These are phyloP conservation scores for Nephotettix cincticeps DNA, from an alignment of 1,140 invertebrate genomes.

Conservation along the genomic window DNA sequence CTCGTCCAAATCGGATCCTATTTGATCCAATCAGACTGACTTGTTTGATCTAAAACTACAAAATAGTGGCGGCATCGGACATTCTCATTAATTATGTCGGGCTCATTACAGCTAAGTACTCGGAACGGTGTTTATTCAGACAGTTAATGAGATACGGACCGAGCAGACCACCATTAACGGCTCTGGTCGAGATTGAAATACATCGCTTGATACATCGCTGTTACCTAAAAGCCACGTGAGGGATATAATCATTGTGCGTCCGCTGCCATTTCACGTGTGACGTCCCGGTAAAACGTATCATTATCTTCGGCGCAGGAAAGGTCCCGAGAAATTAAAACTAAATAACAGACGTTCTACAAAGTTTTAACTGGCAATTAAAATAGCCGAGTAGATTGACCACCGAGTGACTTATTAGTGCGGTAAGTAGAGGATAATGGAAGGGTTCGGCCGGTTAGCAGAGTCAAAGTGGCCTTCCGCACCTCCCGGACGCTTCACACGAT, in stretches of 20 bases:
- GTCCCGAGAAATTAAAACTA: slow-evolving; percentile 7
- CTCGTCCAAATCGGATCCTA: too few relatives aligned
- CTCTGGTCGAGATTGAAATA: neutral
- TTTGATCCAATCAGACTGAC: neutral
- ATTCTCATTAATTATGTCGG: neutral
- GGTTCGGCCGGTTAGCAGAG: neutral
- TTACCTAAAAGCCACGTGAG: neutral
- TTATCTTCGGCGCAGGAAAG: neutral
- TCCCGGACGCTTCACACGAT: neutral
- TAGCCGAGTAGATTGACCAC: slow-evolving; percentile 1
- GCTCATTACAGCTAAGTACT: slow-evolving; percentile 5
- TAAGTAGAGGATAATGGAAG: neutral
- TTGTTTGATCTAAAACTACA: too few relatives aligned
- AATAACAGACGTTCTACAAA: slow-evolving; percentile 12
- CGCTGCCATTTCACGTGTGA: neutral
- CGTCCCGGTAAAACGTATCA: neutral
- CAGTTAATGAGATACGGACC: neutral
- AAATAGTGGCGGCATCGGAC: neutral
- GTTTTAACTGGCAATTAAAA: slow-evolving; percentile 7
- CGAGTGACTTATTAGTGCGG: neutral
- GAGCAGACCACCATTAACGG: neutral
- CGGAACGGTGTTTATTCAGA: neutral
- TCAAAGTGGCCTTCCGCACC: neutral
- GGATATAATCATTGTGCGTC: neutral
- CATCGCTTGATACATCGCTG: neutral